phyloP scores from a whole-genome alignment of 2,888 invertebrate species.

The Ectemnius continuus region DNA sequence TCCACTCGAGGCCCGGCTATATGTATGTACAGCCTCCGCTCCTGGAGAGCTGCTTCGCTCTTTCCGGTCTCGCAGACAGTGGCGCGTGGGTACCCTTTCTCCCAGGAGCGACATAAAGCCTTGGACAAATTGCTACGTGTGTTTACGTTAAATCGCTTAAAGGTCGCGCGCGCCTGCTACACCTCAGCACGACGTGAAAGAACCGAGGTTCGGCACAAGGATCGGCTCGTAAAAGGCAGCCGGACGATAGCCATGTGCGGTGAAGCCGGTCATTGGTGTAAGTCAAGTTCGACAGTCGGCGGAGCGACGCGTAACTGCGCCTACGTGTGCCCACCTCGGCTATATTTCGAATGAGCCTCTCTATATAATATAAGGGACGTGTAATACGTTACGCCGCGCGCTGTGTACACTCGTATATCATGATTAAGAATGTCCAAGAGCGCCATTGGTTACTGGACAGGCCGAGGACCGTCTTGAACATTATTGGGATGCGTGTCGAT shows the following conservation, averaged over 20 bases:
- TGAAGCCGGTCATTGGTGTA: conserved; percentile 40
- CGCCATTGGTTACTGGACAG: conserved; percentile 24
- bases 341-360: no score
- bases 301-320: conserved; percentile 13
- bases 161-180: conserved; percentile 20
- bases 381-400: no score
- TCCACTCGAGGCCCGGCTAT: neutral
- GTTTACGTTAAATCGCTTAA: conserved; percentile 61
- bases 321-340: neutral
- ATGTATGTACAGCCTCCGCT: neutral
- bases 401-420: conserved; percentile 33
- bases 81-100: conserved; percentile 43
- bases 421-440: conserved; percentile 49
- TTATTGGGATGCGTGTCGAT: conserved; percentile 30
- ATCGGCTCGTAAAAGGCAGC: conserved; percentile 43
- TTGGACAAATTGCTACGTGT: conserved; percentile 61
- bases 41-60: conserved; percentile 11
- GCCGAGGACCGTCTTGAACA: conserved; percentile 29
- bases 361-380: no score
- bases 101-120: conserved; percentile 54
- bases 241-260: conserved; percentile 50
- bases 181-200: neutral
- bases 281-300: conserved; percentile 50
- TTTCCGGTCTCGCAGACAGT: conserved; percentile 3
- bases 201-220: conserved; percentile 17